Evolutionary conservation across 2,888 invertebrate genomes (phyloP).

Genomic region (Dysmachus trigonus): DNA sequence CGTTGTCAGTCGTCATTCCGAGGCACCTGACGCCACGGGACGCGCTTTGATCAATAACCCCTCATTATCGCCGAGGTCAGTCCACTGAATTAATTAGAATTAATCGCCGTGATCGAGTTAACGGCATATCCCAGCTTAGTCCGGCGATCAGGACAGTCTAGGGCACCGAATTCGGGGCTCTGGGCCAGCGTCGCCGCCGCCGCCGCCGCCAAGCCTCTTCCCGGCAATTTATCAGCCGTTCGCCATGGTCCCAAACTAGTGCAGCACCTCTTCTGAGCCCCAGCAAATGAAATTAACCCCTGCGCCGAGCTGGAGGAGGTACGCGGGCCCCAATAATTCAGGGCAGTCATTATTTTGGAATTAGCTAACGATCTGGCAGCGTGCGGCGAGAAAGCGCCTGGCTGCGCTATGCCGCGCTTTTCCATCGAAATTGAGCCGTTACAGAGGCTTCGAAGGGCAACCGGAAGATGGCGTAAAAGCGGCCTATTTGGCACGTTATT

Average conservation of each 20-base stretch:
- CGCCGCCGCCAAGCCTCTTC: too few species aligned
- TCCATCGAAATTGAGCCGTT: neutral
- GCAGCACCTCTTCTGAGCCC: neutral
- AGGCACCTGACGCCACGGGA: constrained; percentile 40
- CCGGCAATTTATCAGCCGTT: neutral
- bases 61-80: constrained; percentile 38
- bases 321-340: neutral
- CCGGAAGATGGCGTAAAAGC: neutral
- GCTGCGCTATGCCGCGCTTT: too few species aligned
- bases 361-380: constrained; percentile 22
- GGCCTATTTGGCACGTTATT: neutral
- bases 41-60: constrained; percentile 34
- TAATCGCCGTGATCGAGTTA: constrained; percentile 17
- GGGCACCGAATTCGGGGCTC: neutral
- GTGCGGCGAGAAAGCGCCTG: neutral
- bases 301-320: neutral
- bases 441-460: neutral
- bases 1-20: constrained; percentile 23
- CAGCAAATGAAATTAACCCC: constrained; percentile 3
- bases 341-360: constrained; percentile 6
- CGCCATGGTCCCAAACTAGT: neutral
- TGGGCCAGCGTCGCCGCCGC: neutral
- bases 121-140: constrained; percentile 24
- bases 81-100: constrained; percentile 43
- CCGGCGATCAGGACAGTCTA: constrained; percentile 2